Percentiles rank a stretch among this genome's conserved stretches.
phyloP scores from a whole-genome alignment of 2,888 invertebrate genomes.

The Cantharis nigra region DNA sequence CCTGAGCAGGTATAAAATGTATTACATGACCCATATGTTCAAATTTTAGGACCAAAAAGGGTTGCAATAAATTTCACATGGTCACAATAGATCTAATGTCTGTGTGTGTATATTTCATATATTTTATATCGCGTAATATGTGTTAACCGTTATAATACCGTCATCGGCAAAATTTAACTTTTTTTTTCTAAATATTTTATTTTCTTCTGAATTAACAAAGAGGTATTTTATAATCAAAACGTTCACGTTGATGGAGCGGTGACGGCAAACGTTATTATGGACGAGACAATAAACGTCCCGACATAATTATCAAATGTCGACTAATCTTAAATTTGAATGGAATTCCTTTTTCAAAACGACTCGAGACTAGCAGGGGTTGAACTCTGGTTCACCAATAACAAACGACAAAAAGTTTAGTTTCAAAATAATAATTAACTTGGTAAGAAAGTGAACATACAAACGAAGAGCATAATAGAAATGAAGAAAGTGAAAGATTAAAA shows the following conservation, averaged over 20 bases:
- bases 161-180: not conserved
- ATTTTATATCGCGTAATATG: constrained; percentile 26
- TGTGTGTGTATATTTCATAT: constrained; percentile 37
- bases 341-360: not conserved
- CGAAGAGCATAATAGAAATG: not conserved
- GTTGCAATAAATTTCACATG: constrained; percentile 45
- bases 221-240: not conserved
- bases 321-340: not conserved
- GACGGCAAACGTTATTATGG: not conserved
- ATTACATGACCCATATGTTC: constrained; percentile 44
- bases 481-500: not conserved
- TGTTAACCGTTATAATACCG: constrained; percentile 20
- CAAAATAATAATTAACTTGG: not conserved
- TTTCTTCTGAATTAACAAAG: not conserved
- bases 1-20: constrained; percentile 38
- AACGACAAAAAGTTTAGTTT: not conserved
- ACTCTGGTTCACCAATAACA: not conserved
- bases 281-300: not conserved
- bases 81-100: constrained; percentile 36
- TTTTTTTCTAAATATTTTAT: not conserved
- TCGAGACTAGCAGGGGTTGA: not conserved
- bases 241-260: not conserved
- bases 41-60: constrained; percentile 39
- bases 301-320: not conserved
- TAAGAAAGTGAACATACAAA: not conserved